phyloP scores from a whole-genome alignment of 2,113 vertebrate genomes.

The Ivindomyrus marchei region DNA sequence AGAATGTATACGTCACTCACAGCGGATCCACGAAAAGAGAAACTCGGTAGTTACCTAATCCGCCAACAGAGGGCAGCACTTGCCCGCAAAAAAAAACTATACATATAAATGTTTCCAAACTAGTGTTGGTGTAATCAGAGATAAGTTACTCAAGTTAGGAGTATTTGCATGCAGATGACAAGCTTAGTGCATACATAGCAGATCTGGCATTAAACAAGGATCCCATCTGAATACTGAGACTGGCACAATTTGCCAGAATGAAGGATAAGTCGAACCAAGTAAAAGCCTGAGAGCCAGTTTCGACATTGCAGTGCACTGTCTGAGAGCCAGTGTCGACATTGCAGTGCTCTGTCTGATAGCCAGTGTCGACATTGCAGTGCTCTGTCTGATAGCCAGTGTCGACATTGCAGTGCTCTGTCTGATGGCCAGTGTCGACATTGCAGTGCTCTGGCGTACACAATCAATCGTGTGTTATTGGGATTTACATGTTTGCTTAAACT shows the following conservation, averaged over 20 bases:
- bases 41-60: neutral
- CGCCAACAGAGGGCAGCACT: constrained; percentile 6
- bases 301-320: neutral
- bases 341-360: neutral
- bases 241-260: neutral
- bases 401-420: neutral
- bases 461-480: neutral
- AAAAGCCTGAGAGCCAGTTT: neutral
- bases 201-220: neutral
- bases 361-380: neutral
- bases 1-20: neutral
- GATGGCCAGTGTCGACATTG: neutral
- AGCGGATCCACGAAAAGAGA: neutral
- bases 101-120: neutral
- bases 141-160: neutral
- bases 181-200: neutral
- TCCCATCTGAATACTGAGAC: neutral
- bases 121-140: neutral
- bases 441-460: neutral
- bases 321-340: neutral
- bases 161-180: neutral
- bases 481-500: neutral
- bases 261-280: neutral
- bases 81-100: neutral
- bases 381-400: neutral